Evolutionary conservation across 2,113 vertebrate genomes (phyloP), one percentile per base, ranked within the genome.

Genomic region (Promerops cafer): DNA sequence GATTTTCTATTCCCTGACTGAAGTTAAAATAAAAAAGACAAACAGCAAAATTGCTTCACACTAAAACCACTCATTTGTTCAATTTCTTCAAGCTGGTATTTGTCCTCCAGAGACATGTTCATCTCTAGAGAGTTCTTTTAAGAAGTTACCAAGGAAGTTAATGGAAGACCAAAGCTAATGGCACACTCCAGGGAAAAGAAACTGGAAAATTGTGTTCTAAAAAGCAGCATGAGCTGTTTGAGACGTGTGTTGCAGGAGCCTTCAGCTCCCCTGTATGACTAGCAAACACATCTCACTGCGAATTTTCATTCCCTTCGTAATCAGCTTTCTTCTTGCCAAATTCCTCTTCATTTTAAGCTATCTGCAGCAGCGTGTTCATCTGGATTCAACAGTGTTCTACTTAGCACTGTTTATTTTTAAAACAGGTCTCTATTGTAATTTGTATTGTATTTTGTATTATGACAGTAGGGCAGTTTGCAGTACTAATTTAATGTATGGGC

Each of bases 41-140:
- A 79, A 75, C 11, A 69, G 54, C 15, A 88, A 80, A 92, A 94
- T 19, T 71, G 11, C 40, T 68, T 92, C 77, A 69, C 57, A 68
- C 71, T 92, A 94, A 96, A 93, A 71, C 88, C 88, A 88, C 88
- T 96, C 92, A 83, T 86, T 95, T 96, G 88, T 83, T 96, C 94
- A 63, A 40, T 93, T 93, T 75, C 76, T 64, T 90, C 92, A 95
- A 65, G 83, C 68, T 78, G 68, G 49, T 93, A 64, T 90, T 90
- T 68, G 44, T 78, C 56, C 93, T 96, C 96, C 56, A 92, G 93
- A 78, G 90, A 90, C 20, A 0, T 26, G 24, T 18, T 89, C 28
- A 59, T 95, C 96, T 88, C 92, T 71, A 83, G 92, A 89, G 94
- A 92, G 47, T 90, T 96, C 85, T 92, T 94, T 71, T 83, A 93